Base-by-base conservation (phyloP, 92 coral and sea anemone genomes). In the Phenganax marumi region DNA sequence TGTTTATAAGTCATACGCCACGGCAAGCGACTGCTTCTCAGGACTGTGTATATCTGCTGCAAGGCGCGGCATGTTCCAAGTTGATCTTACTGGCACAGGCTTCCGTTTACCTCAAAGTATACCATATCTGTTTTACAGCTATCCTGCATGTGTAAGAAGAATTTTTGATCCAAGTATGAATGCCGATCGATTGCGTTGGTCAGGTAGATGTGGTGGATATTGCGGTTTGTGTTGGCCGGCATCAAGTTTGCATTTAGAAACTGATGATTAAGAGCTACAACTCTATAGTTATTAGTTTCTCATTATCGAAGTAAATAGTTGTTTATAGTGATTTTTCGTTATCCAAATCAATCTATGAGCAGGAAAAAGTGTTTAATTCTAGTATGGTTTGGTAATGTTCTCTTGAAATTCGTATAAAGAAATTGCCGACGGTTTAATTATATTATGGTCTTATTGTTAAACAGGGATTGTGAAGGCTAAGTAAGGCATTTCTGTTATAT, bases 131-230 rank as follows among this genome's bases (percentile, higher is more conserved):
- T 12, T 63, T 12, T 6, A 6, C 25, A 63, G 70, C 22, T 63
- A 39, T 23, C 70, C 70, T 18, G 22, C n/a, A 0, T 63, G 70
- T 18, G 70, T 18, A 11, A 18, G 12, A 3, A 3, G 22, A 6
- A 4, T 63, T 0, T 63, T 18, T 18, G 10, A 10, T 10, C 70
- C 70, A 63, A 6, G 3, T 18, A 12, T 63, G 70, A 12, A 3
- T 63, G 21, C 70, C 70, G 12, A 63, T 39, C 70, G 26, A 18
- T 18, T 6, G 70, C 21, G 2, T 63, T 63, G 5, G 5, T 63
- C 70, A 18, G 70, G 1, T 39, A 63, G 12, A 63, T 63, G 70
- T 39, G 70, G 70, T 12, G 70, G 70, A 11, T 63, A 63, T 63
- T 63, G 70, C 12, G 70, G 70, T 6, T 0, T 3, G 6, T 63